These are phyloP conservation scores for Drosophila phalerata DNA, from an alignment of 2,888 invertebrate genomes.

Conservation along the genomic window DNA sequence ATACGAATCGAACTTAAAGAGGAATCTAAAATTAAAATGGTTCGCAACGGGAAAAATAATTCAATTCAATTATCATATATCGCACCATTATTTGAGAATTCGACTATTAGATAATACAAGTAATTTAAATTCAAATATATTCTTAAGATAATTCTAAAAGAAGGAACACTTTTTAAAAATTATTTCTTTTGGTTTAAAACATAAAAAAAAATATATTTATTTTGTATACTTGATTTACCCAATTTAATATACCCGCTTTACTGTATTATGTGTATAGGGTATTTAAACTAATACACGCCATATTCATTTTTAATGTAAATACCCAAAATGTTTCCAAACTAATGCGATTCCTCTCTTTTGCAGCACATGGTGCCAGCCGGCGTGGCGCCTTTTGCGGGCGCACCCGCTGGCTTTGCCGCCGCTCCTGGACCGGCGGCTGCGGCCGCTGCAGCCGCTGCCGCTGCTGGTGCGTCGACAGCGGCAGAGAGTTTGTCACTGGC, in stretches of 20 bases:
- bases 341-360: slow-evolving; percentile 57
- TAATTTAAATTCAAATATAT: no score
- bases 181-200: no score
- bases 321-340: slow-evolving; percentile 47
- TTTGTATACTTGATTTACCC: not conserved
- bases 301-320: slow-evolving; percentile 33
- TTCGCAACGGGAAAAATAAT: not conserved
- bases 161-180: no score
- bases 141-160: no score
- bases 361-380: slow-evolving; percentile 86
- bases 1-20: not conserved
- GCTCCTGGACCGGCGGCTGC: slow-evolving; percentile 82
- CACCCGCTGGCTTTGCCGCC: slow-evolving; percentile 85
- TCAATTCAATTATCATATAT: no score
- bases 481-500: slow-evolving; percentile 84
- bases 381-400: slow-evolving; percentile 84
- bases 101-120: not conserved
- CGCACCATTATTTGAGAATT: not conserved
- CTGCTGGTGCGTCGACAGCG: slow-evolving; percentile 74
- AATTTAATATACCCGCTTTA: not conserved
- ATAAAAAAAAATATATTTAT: no score
- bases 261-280: not conserved
- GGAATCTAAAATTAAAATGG: not conserved
- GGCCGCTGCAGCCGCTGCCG: slow-evolving; percentile 81
- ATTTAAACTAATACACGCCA: not conserved